A percentile compares a stretch with the other conserved stretches of the same genome.
These are phyloP conservation scores for Drosophila paranaensis DNA, from an alignment of 2,888 invertebrate species.

Conservation along the genomic window DNA sequence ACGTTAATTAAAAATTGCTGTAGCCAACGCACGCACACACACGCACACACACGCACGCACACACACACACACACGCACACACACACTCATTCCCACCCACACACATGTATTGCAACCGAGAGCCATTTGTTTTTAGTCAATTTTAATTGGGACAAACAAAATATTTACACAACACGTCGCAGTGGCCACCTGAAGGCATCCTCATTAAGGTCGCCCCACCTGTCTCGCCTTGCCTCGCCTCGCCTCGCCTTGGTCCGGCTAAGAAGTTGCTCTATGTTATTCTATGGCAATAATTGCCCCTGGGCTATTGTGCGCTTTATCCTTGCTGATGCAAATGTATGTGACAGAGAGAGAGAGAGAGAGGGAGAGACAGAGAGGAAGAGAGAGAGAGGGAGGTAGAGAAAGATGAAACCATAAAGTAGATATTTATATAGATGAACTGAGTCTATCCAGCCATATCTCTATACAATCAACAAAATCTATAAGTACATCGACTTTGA, in stretches of 20 bases:
- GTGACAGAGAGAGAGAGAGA: too few relatives aligned
- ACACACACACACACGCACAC: not conserved
- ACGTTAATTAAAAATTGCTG: constrained; percentile 70
- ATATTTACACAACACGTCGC: constrained; percentile 75
- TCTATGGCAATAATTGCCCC: constrained; percentile 54
- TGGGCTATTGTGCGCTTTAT: constrained; percentile 30
- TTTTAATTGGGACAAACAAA: constrained; percentile 75
- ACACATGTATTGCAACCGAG: constrained; percentile 5
- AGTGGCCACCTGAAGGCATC: constrained; percentile 55
- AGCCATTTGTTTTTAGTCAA: constrained; percentile 66
- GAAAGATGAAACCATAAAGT: too few relatives aligned
- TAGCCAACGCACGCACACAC: constrained; percentile 28
- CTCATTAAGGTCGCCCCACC: constrained; percentile 6
- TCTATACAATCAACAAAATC: too few relatives aligned
- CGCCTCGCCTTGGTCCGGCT: constrained; percentile 1
- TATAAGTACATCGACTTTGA: too few relatives aligned
- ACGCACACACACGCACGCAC: not conserved
- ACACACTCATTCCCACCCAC: not conserved
- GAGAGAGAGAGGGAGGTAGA: too few relatives aligned
- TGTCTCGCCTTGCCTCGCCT: not conserved
- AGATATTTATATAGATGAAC: too few relatives aligned
- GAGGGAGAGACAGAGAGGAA: too few relatives aligned
- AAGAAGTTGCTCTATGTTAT: not conserved
- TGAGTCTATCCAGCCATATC: too few relatives aligned
- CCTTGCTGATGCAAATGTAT: not conserved